A percentile compares a stretch with the other conserved stretches of the same genome.
phyloP scores from a whole-genome alignment of 2,113 vertebrate genomes.

The Macquaria ambigua region DNA sequence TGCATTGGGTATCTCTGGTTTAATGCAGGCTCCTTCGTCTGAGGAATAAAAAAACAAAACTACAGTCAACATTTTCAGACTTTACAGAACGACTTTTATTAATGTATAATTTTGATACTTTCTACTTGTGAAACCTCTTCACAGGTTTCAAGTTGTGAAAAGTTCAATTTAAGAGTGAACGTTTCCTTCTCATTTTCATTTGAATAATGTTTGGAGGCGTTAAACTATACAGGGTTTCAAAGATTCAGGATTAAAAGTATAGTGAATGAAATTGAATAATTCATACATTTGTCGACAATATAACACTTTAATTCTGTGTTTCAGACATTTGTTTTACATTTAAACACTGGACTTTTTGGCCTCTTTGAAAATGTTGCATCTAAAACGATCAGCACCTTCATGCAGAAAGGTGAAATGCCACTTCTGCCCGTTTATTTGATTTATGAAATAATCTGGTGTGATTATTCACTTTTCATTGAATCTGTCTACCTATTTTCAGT shows the following conservation, averaged over 20 bases:
- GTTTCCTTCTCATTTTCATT: too few relatives aligned
- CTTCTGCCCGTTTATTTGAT: not conserved
- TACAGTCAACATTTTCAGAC: too few relatives aligned
- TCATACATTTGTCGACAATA: not conserved
- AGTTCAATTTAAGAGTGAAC: too few relatives aligned
- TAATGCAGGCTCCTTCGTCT: conserved; percentile 44
- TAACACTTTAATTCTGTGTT: not conserved
- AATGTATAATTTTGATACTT: too few relatives aligned
- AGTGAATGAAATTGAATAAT: not conserved
- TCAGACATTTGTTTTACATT: not conserved
- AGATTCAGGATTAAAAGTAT: not conserved
- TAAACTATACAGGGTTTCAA: too few relatives aligned
- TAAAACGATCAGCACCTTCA: too few relatives aligned
- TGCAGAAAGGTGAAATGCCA: too few relatives aligned
- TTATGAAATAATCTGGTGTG: not conserved
- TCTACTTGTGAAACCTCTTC: too few relatives aligned
- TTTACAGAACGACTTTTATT: too few relatives aligned
- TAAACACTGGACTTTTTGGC: not conserved
- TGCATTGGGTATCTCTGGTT: conserved; percentile 36
- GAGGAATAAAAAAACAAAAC: not conserved
- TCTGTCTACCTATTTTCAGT: not conserved
- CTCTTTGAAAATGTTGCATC: too few relatives aligned
- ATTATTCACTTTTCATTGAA: not conserved
- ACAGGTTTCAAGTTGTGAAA: too few relatives aligned
- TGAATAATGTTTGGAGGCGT: too few relatives aligned